Evolutionary conservation across 1,140 invertebrate genomes (phyloP).

Genomic region (Bombus picipes): DNA sequence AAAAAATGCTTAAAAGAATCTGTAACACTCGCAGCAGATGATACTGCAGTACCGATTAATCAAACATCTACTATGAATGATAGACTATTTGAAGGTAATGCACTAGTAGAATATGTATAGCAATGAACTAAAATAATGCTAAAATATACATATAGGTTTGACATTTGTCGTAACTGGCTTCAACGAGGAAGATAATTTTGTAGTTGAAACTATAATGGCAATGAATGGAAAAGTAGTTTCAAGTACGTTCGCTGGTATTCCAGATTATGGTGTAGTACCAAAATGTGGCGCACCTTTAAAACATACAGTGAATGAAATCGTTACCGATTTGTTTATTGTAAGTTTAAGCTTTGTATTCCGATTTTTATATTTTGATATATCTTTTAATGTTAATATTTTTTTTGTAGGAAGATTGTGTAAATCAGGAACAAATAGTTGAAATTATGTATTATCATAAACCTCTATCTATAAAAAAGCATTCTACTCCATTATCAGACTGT

Average conservation of each 20-base stretch:
- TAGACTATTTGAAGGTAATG: constrained; percentile 68
- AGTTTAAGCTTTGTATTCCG: constrained; percentile 41
- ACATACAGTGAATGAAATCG: constrained; percentile 82
- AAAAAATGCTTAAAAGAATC: background rate
- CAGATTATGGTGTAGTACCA: constrained; percentile 85
- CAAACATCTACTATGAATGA: constrained; percentile 55
- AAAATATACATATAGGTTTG: constrained; percentile 67
- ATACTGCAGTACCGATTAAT: constrained; percentile 56
- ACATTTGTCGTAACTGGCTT: constrained; percentile 81
- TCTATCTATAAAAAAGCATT: constrained; percentile 79
- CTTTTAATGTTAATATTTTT: background rate
- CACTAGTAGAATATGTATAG: background rate
- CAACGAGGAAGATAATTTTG: constrained; percentile 75
- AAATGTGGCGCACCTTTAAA: constrained; percentile 73
- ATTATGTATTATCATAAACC: constrained; percentile 87
- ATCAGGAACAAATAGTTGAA: constrained; percentile 83
- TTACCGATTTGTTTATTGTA: constrained; percentile 85
- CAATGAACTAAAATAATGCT: constrained; percentile 2
- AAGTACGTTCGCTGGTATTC: constrained; percentile 79
- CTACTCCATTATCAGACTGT: constrained; percentile 86
- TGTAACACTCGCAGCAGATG: background rate
- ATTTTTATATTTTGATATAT: background rate
- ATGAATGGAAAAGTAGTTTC: constrained; percentile 82
- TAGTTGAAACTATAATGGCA: constrained; percentile 77
- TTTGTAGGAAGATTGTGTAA: constrained; percentile 85